Base-by-base conservation (phyloP, 2,888 invertebrate species). In the Odontocolon sp. region DNA sequence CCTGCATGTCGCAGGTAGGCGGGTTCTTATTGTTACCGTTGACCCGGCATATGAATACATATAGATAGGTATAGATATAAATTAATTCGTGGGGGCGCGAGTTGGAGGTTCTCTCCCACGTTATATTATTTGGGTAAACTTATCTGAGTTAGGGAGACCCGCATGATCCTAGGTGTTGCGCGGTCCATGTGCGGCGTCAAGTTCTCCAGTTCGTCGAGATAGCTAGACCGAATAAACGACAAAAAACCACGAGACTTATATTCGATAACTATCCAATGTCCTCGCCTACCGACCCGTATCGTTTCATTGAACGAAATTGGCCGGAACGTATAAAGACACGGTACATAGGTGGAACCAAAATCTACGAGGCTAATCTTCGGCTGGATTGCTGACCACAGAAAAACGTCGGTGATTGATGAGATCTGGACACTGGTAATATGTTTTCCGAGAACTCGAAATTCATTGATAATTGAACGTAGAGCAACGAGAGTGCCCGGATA, bases 221-320 rank as follows among this genome's bases (percentile, higher is more conserved):
- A 72, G 50, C 33, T 64, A 63, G 47, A 64, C 31, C 31, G 11
- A 76, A 79, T 81, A 71, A 76, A 77, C 57, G 50, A 75, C 45
- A 64, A 61, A 45, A 80, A 81, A 84, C 85, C 81, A 84, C 23
- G 14, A 11, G 36, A 9, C 14, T 36, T n/a, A n/a, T n/a, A 54
- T 68, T 42, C 45, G 71, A 71, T 66, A 47, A 61, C 36, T 71
- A 76, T 67, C 61, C 45, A 42, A 9, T 40, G 16, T 23, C 68
- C 31, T 26, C 63, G 72, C 83, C 79, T 67, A 79, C 81, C 79
- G 69, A 83, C 87, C 87, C 87, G 84, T 87, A 87, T 87, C 74
- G 74, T 82, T 87, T 85, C 77, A 87, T 86, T 86, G 81, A 75
- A 82, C 79, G 72, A 83, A 87, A 87, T 87, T 86, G 85, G 81